phyloP scores from a whole-genome alignment of 2,797 vertebrate species.

The Sebastes kiyomatsui region DNA sequence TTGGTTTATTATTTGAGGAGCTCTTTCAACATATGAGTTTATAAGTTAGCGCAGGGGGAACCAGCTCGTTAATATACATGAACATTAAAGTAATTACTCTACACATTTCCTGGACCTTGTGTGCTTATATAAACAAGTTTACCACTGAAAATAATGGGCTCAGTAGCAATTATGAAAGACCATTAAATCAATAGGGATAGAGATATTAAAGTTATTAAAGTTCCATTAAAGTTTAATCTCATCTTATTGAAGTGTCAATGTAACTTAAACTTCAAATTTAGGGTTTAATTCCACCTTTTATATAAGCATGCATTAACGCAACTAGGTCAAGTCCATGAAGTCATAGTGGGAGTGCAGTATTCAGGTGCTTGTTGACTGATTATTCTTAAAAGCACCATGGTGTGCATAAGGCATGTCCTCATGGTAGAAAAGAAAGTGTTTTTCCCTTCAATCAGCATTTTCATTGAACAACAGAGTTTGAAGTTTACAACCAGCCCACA shows the following conservation, averaged over 20 bases:
- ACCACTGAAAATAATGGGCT: background rate
- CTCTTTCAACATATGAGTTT: background rate
- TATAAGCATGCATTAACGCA: conserved; percentile 7
- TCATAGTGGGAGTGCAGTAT: background rate
- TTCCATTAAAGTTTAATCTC: conserved; percentile 47
- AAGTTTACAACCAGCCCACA: conserved; percentile 25
- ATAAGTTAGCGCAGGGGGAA: background rate
- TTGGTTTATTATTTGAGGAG: background rate
- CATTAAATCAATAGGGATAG: conserved; percentile 29
- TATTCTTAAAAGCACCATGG: conserved; percentile 1
- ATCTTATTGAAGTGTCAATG: conserved; percentile 36
- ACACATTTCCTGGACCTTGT: background rate
- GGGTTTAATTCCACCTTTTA: conserved; percentile 12
- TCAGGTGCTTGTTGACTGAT: conserved; percentile 27
- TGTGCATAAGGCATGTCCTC: background rate
- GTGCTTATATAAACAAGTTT: conserved; percentile 10
- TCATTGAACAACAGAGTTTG: conserved; percentile 17
- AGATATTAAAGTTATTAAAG: conserved; percentile 28
- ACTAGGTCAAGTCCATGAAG: conserved; percentile 4
- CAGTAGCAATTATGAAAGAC: conserved; percentile 8
- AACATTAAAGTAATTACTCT: background rate
- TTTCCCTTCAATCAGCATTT: conserved; percentile 7
- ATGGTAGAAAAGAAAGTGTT: background rate
- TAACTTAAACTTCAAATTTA: conserved; percentile 29
- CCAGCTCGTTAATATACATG: conserved; percentile 1